Percentiles rank a stretch among this genome's conserved stretches.
Conservation (phyloP, 2,113 vertebrate species). For the Herpailurus yagouaroundi region DNA sequence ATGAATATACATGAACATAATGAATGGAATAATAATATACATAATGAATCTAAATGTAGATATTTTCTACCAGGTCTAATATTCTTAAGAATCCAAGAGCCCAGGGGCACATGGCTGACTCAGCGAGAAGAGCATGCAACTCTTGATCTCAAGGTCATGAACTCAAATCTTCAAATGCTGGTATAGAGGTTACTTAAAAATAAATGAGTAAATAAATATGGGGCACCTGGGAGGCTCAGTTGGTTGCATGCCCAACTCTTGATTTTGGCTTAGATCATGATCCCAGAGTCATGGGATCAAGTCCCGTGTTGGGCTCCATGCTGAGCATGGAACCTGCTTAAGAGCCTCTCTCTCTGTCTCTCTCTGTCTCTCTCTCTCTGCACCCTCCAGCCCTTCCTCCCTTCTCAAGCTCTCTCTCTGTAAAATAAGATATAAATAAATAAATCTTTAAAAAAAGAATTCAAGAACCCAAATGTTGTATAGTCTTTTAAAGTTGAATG, state of each 20-base stretch:
- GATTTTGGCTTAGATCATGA: no score
- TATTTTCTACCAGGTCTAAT: background rate
- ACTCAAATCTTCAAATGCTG: background rate
- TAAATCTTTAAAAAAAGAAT: background rate
- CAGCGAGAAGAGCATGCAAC: background rate
- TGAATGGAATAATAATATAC: background rate
- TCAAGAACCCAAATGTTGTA: background rate
- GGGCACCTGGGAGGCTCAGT: no score
- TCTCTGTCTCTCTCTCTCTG: no score
- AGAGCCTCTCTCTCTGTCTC: no score
- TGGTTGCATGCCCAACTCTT: no score
- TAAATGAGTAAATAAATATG: background rate
- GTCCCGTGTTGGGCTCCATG: no score
- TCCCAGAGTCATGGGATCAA: no score
- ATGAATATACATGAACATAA: background rate
- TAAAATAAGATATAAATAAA: background rate
- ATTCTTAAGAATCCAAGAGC: constrained; percentile 14
- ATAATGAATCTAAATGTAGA: background rate
- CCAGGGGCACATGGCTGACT: background rate
- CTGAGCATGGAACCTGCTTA: background rate
- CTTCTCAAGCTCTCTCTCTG: background rate
- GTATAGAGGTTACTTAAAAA: background rate
- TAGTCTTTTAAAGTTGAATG: background rate
- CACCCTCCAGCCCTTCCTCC: no score
- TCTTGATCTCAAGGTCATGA: background rate